These are phyloP conservation scores for Bungarus multicinctus DNA, from an alignment of 2,113 vertebrate species.

Conservation along the genomic window DNA sequence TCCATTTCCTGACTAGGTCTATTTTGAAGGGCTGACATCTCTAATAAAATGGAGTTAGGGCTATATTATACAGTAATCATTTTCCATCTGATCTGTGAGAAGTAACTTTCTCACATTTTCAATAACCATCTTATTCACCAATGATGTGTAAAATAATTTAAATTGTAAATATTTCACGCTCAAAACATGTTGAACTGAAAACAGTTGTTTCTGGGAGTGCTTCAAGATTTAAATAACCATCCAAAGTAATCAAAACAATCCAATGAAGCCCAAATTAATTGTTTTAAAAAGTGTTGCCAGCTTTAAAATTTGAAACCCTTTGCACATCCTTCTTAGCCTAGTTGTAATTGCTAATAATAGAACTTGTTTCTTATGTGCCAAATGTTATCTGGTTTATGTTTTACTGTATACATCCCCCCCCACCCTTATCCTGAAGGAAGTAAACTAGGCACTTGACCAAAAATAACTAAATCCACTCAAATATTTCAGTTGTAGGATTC, in stretches of 20 bases:
- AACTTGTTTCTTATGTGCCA: not conserved
- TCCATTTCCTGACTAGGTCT: not conserved
- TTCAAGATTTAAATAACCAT: not conserved
- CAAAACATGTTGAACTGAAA: not conserved
- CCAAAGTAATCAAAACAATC: not conserved
- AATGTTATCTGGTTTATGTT: constrained; percentile 12
- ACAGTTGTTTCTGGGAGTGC: not conserved
- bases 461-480: constrained; percentile 9
- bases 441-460: not conserved
- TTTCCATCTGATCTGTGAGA: not conserved
- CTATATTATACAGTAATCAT: not conserved
- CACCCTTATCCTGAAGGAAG: not conserved
- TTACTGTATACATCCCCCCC: not conserved
- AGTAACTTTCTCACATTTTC: not conserved
- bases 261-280: not conserved
- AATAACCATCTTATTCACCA: not conserved
- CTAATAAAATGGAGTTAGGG: not conserved
- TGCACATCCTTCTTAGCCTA: not conserved
- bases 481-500: constrained; percentile 12
- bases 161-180: not conserved
- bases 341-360: constrained; percentile 13
- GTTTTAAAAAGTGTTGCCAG: not conserved
- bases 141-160: not conserved
- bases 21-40: not conserved
- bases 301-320: not conserved